A percentile compares a stretch with the other conserved stretches of the same genome.
phyloP scores from a whole-genome alignment of 2,113 vertebrate genomes.

The Neopipo cinnamomea region DNA sequence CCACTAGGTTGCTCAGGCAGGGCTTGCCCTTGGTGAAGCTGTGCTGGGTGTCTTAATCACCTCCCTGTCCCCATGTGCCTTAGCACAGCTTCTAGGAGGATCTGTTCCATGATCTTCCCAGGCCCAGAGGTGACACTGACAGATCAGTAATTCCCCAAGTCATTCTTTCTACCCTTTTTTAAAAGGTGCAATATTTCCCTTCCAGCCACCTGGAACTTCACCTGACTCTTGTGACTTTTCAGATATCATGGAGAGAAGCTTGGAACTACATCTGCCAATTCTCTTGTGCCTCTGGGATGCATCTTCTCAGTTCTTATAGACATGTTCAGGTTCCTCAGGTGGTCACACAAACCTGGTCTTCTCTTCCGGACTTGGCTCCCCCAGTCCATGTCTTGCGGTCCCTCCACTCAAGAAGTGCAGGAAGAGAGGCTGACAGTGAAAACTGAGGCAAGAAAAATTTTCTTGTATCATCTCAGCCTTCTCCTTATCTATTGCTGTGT shows the following conservation, averaged over 20 bases:
- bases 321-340: background rate
- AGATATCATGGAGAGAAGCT: background rate
- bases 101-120: background rate
- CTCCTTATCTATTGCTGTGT: background rate
- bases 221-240: background rate
- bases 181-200: background rate
- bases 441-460: background rate
- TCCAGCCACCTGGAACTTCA: background rate
- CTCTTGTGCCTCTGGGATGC: background rate
- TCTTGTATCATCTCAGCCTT: background rate
- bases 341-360: background rate
- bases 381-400: background rate
- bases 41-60: background rate
- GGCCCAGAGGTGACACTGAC: background rate
- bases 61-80: background rate
- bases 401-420: background rate
- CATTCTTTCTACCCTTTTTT: background rate
- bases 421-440: background rate
- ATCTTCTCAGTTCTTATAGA: background rate
- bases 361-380: background rate
- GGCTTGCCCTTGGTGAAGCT: background rate
- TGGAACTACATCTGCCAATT: background rate
- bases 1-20: background rate
- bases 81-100: background rate
- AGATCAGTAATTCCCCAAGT: background rate